Percentiles rank a stretch among this genome's conserved stretches.
These are phyloP conservation scores for Caenorhabditis sp. DNA, from an alignment of 2,888 invertebrate species.

Conservation along the genomic window DNA sequence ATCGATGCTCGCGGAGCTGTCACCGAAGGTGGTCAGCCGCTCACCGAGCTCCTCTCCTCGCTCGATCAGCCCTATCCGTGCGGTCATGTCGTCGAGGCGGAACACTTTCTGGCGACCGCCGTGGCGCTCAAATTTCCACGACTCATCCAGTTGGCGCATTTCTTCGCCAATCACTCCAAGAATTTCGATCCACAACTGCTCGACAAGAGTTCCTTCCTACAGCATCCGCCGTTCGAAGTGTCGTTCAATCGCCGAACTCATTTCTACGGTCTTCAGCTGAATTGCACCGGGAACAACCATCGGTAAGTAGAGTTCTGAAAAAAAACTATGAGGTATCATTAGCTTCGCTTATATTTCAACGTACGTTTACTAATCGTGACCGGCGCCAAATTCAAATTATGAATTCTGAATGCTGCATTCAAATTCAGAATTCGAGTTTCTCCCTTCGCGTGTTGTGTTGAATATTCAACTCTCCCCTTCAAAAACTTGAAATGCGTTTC, in stretches of 20 bases:
- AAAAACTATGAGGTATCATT: too few relatives aligned
- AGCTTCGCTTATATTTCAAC: too few relatives aligned
- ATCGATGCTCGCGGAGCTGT: conserved; percentile 16
- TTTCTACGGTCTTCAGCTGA: conserved; percentile 59
- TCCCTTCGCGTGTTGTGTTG: not conserved
- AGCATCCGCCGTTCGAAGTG: conserved; percentile 53
- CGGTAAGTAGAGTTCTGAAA: conserved; percentile 23
- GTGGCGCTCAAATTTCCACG: conserved; percentile 61
- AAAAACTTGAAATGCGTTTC: too few relatives aligned
- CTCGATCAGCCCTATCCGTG: conserved; percentile 63
- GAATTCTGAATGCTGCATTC: too few relatives aligned
- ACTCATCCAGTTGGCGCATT: conserved; percentile 64
- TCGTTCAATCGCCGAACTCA: conserved; percentile 37
- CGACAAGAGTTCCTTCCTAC: conserved; percentile 48
- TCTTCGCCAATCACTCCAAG: conserved; percentile 69
- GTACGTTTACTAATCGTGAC: not conserved
- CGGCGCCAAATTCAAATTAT: not conserved
- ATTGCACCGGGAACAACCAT: conserved; percentile 51
- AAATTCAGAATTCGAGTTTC: too few relatives aligned
- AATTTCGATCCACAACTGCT: conserved; percentile 51
- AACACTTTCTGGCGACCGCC: conserved; percentile 60
- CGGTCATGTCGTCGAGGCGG: conserved; percentile 66
- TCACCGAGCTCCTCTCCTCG: conserved; percentile 50
- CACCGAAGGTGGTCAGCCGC: conserved; percentile 34
- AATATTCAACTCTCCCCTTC: conserved; percentile 2